Evolutionary conservation across 1,140 invertebrate species (phyloP).

Genomic region (Zaprionus inermis): DNA sequence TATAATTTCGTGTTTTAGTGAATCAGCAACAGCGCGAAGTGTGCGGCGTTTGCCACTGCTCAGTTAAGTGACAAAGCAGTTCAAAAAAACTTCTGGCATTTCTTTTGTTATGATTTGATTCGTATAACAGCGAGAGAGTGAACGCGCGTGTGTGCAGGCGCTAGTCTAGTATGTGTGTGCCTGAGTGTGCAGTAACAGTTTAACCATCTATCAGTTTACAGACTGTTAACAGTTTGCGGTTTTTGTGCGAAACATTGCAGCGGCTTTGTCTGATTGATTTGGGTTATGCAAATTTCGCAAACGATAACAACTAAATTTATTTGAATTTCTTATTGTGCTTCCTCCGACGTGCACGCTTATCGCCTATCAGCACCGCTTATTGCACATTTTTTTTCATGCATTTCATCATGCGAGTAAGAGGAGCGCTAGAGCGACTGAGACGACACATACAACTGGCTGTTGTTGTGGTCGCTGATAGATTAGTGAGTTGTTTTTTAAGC

Average conservation of each 20-base stretch:
- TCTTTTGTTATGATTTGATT: slow-evolving; percentile 55
- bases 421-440: slow-evolving; percentile 10
- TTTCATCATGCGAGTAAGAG: slow-evolving; percentile 20
- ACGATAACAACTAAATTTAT: not conserved
- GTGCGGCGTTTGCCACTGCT: slow-evolving; percentile 23
- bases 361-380: slow-evolving; percentile 33
- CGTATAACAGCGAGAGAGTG: slow-evolving; percentile 5
- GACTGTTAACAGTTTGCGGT: slow-evolving; percentile 19
- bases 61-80: slow-evolving; percentile 55
- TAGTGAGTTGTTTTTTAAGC: slow-evolving; percentile 1
- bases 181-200: slow-evolving; percentile 14
- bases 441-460: slow-evolving; percentile 11
- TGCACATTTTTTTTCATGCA: slow-evolving; percentile 5
- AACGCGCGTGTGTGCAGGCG: not conserved
- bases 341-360: not conserved
- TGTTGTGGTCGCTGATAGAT: slow-evolving; percentile 8
- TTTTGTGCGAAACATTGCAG: not conserved
- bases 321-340: not conserved
- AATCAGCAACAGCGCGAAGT: slow-evolving; percentile 26
- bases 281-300: not conserved
- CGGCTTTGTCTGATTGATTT: not conserved
- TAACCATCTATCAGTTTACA: slow-evolving; percentile 17
- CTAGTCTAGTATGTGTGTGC: not conserved
- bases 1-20: slow-evolving; percentile 23
- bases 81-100: slow-evolving; percentile 48